Evolutionary conservation across 35 echinoderm and acorn worm genomes (phyloP).

Genomic region (Apostichopus parvimensis): DNA sequence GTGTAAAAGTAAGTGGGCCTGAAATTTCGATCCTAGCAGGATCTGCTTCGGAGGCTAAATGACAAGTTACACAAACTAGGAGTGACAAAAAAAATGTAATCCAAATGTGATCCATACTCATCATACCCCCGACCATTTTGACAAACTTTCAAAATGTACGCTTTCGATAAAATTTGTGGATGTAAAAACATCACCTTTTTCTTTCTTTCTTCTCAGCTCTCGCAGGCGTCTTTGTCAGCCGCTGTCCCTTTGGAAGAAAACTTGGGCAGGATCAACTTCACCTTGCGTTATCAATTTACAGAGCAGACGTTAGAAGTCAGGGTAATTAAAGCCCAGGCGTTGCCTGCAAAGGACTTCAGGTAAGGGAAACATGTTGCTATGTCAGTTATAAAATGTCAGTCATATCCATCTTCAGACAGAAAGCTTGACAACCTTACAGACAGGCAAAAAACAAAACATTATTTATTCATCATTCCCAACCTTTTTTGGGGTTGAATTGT

Average conservation of each 20-base stretch:
- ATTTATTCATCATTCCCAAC: too few species aligned
- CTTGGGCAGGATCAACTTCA: constrained; percentile 64
- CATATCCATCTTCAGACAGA: background rate
- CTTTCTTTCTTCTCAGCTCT: constrained; percentile 2
- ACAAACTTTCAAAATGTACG: too few species aligned
- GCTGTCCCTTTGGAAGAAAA: constrained; percentile 52
- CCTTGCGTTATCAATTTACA: constrained; percentile 87
- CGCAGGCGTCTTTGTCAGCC: constrained; percentile 7
- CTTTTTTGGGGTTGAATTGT: too few species aligned
- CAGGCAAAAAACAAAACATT: too few species aligned
- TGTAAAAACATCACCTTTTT: background rate
- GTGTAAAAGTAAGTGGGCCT: too few species aligned
- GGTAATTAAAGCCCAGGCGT: constrained; percentile 75
- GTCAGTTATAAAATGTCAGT: background rate
- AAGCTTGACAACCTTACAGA: background rate
- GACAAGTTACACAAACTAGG: too few species aligned
- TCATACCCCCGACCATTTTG: too few species aligned
- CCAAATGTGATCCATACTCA: too few species aligned
- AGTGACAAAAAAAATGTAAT: too few species aligned
- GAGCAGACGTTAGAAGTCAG: constrained; percentile 84
- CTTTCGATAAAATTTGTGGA: too few species aligned
- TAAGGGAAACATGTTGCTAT: background rate
- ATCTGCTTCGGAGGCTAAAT: too few species aligned
- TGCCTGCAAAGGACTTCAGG: constrained; percentile 99
- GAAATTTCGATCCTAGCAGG: too few species aligned